Base-by-base conservation (phyloP, 2,797 vertebrate genomes). In the Sebastes glaucus region DNA sequence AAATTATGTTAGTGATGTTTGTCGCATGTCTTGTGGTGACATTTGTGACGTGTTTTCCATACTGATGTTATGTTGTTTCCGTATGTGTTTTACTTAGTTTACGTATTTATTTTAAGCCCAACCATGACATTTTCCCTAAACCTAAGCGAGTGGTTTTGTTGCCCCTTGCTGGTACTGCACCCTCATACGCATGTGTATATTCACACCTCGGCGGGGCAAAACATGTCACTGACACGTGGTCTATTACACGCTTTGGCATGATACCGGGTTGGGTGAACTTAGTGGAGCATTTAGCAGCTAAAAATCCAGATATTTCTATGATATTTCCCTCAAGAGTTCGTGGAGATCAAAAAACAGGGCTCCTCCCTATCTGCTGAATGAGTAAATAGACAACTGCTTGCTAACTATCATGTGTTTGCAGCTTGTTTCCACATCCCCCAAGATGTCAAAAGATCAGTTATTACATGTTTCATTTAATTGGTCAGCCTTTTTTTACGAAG, bases 1-100 rank as follows among this genome's bases (percentile, higher is more conserved):
- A 42, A 42, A 0, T 0, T 42, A 42, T 42, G 38, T 42, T 42
- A 0, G 13, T 42, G 0, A 42, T 42, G 13, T 42, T 42, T 42
- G 38, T 38, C 35, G 0, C 30, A 13, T 1, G 5, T 42, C 38
- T 42, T 46, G 42, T 46, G 16, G 42, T 46, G 42, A 46, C 14
- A 18, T 46, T 46, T 46, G 42, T 46, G 42, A 46, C 16, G 6
- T 46, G 16, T 46, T 46, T 16, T 46, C 38, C 38, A 42, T 42
- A 42, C 38, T 42, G 38, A 42, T 42, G 38, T 42, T 42, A 42
- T 16, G 13, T 42, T 42, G 38, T 46, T 46, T 46, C 42, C 42
- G 16, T 46, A 18, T 18, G 16, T 46, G 0, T 46, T 46, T 3
- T 16, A 46, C 6, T 13, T 46, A 35, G 7, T 35, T 35, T 11